phyloP scores from a whole-genome alignment of 2,888 invertebrate genomes.

The Phytoseiulus persimilis region DNA sequence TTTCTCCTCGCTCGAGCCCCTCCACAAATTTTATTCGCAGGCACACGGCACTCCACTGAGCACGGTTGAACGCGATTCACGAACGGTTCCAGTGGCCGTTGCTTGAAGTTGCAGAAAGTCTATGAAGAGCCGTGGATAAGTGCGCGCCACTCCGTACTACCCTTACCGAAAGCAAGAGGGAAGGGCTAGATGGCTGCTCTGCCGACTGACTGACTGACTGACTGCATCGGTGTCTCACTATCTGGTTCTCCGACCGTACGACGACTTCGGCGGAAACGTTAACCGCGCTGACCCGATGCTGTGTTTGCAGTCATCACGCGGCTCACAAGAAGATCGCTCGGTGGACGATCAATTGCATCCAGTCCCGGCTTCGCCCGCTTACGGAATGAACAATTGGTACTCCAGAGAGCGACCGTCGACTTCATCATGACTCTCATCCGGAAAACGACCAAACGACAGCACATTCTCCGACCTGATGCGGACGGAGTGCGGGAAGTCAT shows the following conservation, averaged over 20 bases:
- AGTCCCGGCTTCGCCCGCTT: neutral
- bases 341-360: neutral
- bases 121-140: neutral
- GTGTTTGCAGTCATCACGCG: too few relatives aligned
- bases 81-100: neutral
- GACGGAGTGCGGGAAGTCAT: neutral
- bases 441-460: neutral
- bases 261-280: neutral
- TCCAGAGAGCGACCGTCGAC: neutral
- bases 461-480: neutral
- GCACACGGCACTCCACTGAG: neutral
- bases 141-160: neutral
- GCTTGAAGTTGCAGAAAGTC: neutral
- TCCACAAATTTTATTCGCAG: neutral
- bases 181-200: neutral
- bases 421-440: too few relatives aligned
- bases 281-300: too few relatives aligned
- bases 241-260: neutral
- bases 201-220: neutral
- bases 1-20: neutral
- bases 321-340: too few relatives aligned
- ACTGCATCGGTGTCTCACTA: neutral
- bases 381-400: neutral
- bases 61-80: neutral
- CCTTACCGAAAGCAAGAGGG: neutral